phyloP scores from a whole-genome alignment of 2,113 vertebrate genomes.

The Recurvirostra avosetta region DNA sequence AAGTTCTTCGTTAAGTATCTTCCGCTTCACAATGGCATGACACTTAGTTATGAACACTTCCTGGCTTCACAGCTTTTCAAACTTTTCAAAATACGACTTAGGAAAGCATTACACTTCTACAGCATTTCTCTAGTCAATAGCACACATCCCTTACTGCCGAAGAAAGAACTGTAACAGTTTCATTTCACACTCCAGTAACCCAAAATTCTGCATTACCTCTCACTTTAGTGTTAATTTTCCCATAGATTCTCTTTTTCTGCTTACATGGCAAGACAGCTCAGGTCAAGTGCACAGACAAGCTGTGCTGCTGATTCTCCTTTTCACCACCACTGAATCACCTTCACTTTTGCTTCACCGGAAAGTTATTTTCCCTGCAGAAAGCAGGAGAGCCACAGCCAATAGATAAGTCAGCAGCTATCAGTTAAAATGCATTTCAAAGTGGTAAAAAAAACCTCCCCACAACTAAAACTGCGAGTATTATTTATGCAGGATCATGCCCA shows the following conservation, averaged over 20 bases:
- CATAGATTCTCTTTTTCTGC: slow-evolving; percentile 58
- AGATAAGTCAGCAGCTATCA: neutral
- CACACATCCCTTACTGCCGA: neutral
- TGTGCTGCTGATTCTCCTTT: slow-evolving; percentile 47
- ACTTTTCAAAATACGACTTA: neutral
- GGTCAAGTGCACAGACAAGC: slow-evolving; percentile 46
- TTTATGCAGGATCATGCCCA: neutral
- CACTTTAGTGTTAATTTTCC: slow-evolving; percentile 50
- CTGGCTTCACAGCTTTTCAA: neutral
- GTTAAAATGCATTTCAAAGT: neutral
- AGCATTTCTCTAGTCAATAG: neutral
- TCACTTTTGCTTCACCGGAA: neutral
- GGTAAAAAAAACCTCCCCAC: neutral
- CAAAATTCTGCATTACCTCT: slow-evolving; percentile 28
- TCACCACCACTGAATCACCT: slow-evolving; percentile 48
- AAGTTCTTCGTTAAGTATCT: neutral
- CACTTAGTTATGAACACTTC: neutral
- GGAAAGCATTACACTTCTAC: neutral
- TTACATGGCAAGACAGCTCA: slow-evolving; percentile 41
- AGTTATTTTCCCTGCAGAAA: slow-evolving; percentile 16
- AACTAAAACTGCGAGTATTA: neutral
- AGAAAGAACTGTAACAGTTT: slow-evolving; percentile 19
- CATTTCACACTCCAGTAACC: slow-evolving; percentile 56
- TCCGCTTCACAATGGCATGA: neutral
- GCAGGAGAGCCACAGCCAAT: neutral